These are phyloP conservation scores for Neogale vison DNA, from an alignment of 2,113 vertebrate genomes.

Conservation along the genomic window DNA sequence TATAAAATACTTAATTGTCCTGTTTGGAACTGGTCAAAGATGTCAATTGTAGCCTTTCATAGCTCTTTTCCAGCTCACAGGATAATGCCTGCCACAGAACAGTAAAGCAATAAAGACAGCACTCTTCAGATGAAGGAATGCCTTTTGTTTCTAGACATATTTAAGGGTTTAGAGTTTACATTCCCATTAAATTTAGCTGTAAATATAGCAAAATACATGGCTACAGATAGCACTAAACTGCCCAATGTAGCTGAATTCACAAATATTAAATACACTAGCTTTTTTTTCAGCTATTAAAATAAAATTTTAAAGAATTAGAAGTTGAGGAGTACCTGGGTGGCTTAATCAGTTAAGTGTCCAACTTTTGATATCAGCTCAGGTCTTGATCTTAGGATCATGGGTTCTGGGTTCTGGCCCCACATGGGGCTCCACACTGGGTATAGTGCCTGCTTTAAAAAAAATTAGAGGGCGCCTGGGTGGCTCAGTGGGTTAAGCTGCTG, in stretches of 20 bases:
- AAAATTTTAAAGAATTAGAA: neutral
- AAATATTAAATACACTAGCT: neutral
- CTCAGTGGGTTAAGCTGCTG: too few species aligned
- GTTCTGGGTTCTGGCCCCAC: neutral
- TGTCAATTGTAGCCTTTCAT: neutral
- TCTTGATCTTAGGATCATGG: neutral
- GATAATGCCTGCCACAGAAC: neutral
- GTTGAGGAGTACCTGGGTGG: neutral
- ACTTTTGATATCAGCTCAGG: neutral
- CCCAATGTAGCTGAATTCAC: neutral
- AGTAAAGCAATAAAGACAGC: neutral
- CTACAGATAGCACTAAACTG: neutral
- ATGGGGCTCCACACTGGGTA: neutral
- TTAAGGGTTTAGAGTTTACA: neutral
- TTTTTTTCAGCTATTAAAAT: constrained; percentile 25
- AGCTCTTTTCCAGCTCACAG: neutral
- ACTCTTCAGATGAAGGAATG: neutral
- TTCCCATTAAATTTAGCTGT: neutral
- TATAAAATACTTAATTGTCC: neutral
- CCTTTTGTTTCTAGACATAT: neutral
- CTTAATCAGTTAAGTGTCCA: neutral
- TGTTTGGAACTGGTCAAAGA: neutral
- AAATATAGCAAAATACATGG: neutral
- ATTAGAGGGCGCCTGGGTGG: too few species aligned
- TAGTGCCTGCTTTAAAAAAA: neutral